Conservation (phyloP, 2,797 vertebrate genomes). For the Eidolon dupreanum region DNA sequence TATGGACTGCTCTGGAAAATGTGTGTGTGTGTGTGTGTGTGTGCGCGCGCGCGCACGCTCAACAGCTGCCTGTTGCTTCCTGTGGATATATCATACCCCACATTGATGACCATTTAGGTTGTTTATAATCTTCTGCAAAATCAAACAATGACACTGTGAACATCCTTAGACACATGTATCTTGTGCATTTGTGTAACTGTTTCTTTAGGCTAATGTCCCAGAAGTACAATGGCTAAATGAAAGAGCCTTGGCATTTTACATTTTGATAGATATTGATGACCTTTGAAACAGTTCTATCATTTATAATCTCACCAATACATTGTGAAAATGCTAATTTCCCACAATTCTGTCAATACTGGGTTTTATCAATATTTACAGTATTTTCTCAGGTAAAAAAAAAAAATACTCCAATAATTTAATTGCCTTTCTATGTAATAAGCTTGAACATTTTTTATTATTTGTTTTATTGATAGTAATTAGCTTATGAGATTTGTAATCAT, state of each 20-base stretch:
- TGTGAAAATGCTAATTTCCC: not conserved
- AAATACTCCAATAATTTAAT: not conserved
- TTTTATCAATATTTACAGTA: not conserved
- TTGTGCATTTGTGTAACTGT: not conserved
- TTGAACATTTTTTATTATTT: not conserved
- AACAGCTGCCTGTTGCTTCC: not conserved
- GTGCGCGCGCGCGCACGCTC: too few species aligned
- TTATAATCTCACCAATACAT: not conserved
- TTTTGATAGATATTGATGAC: not conserved
- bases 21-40: too few species aligned
- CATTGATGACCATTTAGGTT: not conserved
- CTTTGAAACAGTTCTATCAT: not conserved
- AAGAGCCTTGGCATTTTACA: not conserved
- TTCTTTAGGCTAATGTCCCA: not conserved
- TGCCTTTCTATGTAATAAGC: not conserved
- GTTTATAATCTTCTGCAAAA: not conserved
- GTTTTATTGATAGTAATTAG: not conserved
- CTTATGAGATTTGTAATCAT: not conserved
- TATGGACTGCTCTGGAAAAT: not conserved
- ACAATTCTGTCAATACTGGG: not conserved
- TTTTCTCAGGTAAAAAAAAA: not conserved
- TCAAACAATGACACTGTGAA: slow-evolving; percentile 4
- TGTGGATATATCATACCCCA: not conserved
- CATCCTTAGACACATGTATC: not conserved
- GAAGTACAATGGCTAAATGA: not conserved